Evolutionary conservation across 2,113 vertebrate species (phyloP).

Genomic region (Saccopteryx bilineata): DNA sequence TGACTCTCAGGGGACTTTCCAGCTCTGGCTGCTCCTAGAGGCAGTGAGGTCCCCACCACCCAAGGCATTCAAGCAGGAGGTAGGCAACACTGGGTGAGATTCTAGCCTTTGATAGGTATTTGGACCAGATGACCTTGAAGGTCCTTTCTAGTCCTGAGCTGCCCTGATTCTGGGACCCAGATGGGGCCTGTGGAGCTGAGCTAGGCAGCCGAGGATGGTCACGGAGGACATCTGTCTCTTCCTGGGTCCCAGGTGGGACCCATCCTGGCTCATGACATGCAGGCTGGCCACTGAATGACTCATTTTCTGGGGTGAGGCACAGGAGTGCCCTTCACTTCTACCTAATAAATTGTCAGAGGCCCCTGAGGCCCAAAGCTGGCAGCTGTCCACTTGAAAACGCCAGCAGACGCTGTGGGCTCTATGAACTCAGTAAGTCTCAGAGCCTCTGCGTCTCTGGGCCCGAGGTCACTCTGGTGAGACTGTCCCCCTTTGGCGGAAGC

Average conservation of each 20-base stretch:
- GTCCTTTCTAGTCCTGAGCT: not conserved
- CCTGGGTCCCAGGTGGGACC: not conserved
- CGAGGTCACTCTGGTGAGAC: not conserved
- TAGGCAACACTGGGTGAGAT: not conserved
- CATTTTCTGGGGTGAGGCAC: constrained; percentile 1
- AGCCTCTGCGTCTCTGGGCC: not conserved
- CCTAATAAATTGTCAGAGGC: constrained; percentile 30
- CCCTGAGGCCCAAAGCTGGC: not conserved
- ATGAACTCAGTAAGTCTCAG: not conserved
- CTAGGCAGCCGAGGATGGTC: not conserved
- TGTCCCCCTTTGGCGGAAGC: not conserved
- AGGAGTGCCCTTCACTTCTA: not conserved
- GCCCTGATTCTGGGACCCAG: not conserved
- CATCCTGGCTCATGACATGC: not conserved
- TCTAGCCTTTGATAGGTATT: not conserved
- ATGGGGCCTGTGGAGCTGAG: not conserved
- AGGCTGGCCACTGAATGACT: not conserved
- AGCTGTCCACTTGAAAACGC: not conserved
- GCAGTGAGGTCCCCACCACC: not conserved
- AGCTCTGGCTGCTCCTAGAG: not conserved
- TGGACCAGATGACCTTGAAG: not conserved
- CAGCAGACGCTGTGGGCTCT: not conserved
- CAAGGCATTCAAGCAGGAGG: not conserved
- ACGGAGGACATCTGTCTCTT: not conserved
- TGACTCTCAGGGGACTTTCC: not conserved